A percentile compares a stretch with the other conserved stretches of the same genome.
Conservation (phyloP, 2,888 invertebrate species). For the Dynastes grantii region DNA sequence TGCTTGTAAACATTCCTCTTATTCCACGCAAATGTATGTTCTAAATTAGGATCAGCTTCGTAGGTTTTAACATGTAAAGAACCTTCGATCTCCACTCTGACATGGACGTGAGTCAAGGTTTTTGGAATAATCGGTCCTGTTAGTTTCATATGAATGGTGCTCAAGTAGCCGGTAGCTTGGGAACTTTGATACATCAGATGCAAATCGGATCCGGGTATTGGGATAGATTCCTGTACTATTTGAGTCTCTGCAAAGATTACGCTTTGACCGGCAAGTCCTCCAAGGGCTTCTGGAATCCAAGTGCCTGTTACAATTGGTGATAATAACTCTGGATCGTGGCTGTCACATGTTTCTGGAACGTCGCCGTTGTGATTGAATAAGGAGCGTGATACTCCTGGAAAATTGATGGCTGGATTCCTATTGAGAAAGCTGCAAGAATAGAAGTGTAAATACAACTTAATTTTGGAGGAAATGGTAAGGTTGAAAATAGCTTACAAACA, state of each 20-base stretch:
- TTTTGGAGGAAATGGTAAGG: no score
- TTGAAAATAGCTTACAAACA: no score
- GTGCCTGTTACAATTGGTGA: constrained; percentile 91
- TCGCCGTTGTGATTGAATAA: constrained; percentile 72
- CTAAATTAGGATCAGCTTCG: constrained; percentile 96
- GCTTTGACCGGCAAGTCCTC: constrained; percentile 86
- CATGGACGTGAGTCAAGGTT: constrained; percentile 89
- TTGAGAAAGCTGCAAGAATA: constrained; percentile 62
- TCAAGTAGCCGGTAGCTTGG: constrained; percentile 94
- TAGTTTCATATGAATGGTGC: constrained; percentile 92
- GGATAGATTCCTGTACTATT: constrained; percentile 96
- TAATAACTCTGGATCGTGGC: constrained; percentile 89
- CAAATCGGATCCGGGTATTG: constrained; percentile 93
- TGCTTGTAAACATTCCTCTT: constrained; percentile 98
- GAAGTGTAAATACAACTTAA: not conserved
- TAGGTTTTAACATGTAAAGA: constrained; percentile 93
- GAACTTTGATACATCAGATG: constrained; percentile 97
- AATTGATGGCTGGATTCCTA: constrained; percentile 71
- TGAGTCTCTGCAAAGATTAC: constrained; percentile 94
- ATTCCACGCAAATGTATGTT: constrained; percentile 98
- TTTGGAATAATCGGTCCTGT: constrained; percentile 87
- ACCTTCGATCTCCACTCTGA: constrained; percentile 94
- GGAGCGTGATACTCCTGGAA: constrained; percentile 74
- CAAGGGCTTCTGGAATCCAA: constrained; percentile 92
- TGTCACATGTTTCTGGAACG: constrained; percentile 81